Evolutionary conservation across 2,797 vertebrate species (phyloP), one percentile per base, ranked within the genome.

Genomic region (Coregonus sp.): DNA sequence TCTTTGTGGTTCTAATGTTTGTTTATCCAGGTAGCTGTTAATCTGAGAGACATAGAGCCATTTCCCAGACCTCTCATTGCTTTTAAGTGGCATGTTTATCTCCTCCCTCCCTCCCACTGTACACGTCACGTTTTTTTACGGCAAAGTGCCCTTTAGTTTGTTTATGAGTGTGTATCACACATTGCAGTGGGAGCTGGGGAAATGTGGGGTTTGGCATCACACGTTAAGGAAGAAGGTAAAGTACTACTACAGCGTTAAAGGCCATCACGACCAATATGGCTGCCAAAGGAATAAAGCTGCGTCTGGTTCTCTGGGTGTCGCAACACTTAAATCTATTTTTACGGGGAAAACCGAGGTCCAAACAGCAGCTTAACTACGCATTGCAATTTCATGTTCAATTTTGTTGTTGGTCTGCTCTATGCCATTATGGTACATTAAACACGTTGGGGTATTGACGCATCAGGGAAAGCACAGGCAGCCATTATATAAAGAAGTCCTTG

Each of bases 401-500:
- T 29, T 33, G n/a, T 29, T 33, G 4, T 72, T 56, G 25, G 25
- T 12, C 4, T 56, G 51, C 9, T 15, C 4, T 72, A 5, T 35
- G 5, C 14, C 54, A 1, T 15, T 56, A 56, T 4, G 5, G 16
- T 56, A 56, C 54, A 56, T 18, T 5, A 56, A n/a, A 56, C 40
- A 56, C 5, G 4, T n/a, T 56, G 54, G 40, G 40, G 40, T 47
- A 47, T 47, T 47, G 76, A 7, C 35, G 51, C 18, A 73, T 40
- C 4, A 72, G 35, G 14, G 79, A 67, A 79, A 5, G 1, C 40
- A 47, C 40, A 63, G 6, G 54, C 12, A n/a, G 47, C 76, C 56
- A 40, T 9, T 18, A 1, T 25, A 77, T 66, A 73, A 40, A 51
- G 76, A 25, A 56, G 73, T 80, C 74, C 5, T 25, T 76, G 47